Conservation (phyloP, 2,888 invertebrate genomes). For the Idaea aversata region DNA sequence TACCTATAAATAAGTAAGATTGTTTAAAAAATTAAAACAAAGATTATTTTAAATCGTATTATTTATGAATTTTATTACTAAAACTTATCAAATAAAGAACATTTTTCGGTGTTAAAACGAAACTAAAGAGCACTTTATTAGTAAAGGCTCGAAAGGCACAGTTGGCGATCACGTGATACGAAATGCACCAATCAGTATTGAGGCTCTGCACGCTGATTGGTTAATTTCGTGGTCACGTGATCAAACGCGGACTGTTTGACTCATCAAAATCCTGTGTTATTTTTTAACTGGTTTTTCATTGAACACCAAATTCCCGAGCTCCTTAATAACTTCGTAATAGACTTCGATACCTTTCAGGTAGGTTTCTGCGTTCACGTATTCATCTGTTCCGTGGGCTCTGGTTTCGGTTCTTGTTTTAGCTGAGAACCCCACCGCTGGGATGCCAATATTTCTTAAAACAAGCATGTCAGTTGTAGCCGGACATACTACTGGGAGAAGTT, state of each 20-base stretch:
- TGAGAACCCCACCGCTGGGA: constrained; percentile 58
- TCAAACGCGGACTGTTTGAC: too few species aligned
- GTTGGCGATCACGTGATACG: too few species aligned
- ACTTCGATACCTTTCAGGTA: constrained; percentile 54
- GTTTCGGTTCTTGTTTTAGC: constrained; percentile 41
- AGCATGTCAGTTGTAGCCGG: constrained; percentile 59
- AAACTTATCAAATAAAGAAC: background rate
- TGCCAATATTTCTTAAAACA: constrained; percentile 45
- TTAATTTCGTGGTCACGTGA: too few species aligned
- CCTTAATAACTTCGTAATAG: constrained; percentile 38
- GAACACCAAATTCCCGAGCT: constrained; percentile 12
- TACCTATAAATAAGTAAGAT: too few species aligned
- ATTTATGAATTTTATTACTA: background rate
- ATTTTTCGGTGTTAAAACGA: background rate
- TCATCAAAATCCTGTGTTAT: background rate
- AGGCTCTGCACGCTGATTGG: too few species aligned
- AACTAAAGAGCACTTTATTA: background rate
- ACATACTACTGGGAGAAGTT: constrained; percentile 41
- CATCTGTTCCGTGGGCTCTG: constrained; percentile 45
- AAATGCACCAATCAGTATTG: too few species aligned
- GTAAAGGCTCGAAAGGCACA: too few species aligned
- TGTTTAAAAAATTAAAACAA: too few species aligned
- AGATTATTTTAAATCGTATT: too few species aligned
- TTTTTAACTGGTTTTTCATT: background rate
- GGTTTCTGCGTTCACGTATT: constrained; percentile 48